phyloP scores from a whole-genome alignment of 1,140 invertebrate genomes.

The Contarinia nasturtii region DNA sequence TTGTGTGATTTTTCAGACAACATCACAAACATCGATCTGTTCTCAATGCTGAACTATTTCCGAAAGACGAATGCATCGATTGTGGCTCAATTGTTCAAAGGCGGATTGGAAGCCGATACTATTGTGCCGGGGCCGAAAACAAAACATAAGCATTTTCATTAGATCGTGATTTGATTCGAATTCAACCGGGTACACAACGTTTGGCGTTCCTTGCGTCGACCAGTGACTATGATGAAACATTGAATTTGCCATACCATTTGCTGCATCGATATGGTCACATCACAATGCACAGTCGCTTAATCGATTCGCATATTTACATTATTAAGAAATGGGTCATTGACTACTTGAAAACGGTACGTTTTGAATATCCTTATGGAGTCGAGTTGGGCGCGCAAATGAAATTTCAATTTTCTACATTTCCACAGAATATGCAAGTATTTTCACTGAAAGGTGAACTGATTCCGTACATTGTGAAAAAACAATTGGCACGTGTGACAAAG shows the following conservation, averaged over 20 bases:
- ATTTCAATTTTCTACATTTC: no score
- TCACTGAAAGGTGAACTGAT: slow-evolving; percentile 79
- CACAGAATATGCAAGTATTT: slow-evolving; percentile 26
- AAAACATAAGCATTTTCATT: slow-evolving; percentile 44
- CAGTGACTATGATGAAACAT: slow-evolving; percentile 67
- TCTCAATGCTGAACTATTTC: slow-evolving; percentile 54
- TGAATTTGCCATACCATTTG: slow-evolving; percentile 46
- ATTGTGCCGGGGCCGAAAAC: slow-evolving; percentile 61
- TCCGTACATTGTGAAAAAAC: slow-evolving; percentile 70
- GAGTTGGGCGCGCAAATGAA: no score
- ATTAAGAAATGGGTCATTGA: slow-evolving; percentile 72
- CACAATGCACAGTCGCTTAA: slow-evolving; percentile 49
- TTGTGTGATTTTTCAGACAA: no score
- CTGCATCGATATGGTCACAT: slow-evolving; percentile 56
- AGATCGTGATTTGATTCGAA: slow-evolving; percentile 68
- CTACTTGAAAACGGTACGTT: slow-evolving; percentile 45
- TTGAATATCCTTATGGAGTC: no score
- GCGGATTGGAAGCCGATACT: slow-evolving; percentile 25
- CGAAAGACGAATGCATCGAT: slow-evolving; percentile 62
- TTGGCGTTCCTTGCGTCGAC: slow-evolving; percentile 68
- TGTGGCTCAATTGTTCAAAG: slow-evolving; percentile 46
- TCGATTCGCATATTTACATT: slow-evolving; percentile 80
- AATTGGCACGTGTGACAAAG: slow-evolving; percentile 39
- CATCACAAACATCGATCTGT: slow-evolving; percentile 58
- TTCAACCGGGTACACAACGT: slow-evolving; percentile 54